These are phyloP conservation scores for Anguilla japonica DNA, from an alignment of 2,113 vertebrate species.

Conservation along the genomic window DNA sequence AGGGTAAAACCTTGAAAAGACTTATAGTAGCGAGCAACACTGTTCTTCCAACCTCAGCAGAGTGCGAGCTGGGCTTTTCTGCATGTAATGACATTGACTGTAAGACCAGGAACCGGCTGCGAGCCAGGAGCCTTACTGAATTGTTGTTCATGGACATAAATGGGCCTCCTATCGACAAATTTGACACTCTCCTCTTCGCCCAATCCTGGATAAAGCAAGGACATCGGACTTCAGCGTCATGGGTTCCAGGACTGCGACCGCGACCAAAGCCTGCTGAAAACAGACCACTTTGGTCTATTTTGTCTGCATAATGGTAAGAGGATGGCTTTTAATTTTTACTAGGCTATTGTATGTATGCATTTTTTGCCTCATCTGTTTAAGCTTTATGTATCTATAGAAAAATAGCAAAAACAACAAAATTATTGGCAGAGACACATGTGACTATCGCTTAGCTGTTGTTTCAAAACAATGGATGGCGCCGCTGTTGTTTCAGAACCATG, in stretches of 20 bases:
- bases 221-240: slow-evolving; percentile 20
- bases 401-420: background rate
- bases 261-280: background rate
- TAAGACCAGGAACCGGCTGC: background rate
- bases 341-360: background rate
- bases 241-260: slow-evolving; percentile 12
- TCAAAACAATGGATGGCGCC: background rate
- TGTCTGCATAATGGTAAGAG: background rate
- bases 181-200: slow-evolving; percentile 16
- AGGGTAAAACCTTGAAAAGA: too few species aligned
- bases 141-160: background rate
- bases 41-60: too few species aligned
- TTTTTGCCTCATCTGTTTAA: too few species aligned
- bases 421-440: slow-evolving; percentile 4
- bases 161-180: slow-evolving; percentile 4
- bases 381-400: too few species aligned
- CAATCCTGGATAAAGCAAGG: slow-evolving; percentile 19
- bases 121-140: background rate
- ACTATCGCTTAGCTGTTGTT: slow-evolving; percentile 15
- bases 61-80: too few species aligned
- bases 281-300: slow-evolving; percentile 19
- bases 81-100: too few species aligned
- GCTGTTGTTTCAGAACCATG: background rate
- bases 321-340: background rate
- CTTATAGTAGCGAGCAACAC: too few species aligned